Evolutionary conservation across 1,140 invertebrate species (phyloP).

Genomic region (Eriocheir sinensis): DNA sequence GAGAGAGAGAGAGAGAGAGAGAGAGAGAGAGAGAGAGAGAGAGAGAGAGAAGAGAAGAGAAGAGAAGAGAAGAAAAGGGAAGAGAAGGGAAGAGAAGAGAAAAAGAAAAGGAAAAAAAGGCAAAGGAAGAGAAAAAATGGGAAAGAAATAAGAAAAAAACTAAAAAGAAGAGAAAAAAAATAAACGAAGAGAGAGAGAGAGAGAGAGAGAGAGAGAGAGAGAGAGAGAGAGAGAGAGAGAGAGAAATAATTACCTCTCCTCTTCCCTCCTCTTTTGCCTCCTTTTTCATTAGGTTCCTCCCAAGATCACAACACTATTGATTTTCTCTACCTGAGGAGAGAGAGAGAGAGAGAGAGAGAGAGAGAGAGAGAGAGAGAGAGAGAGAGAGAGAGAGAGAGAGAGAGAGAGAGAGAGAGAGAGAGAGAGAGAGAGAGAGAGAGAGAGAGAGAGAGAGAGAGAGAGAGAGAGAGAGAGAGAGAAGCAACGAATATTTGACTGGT

Average conservation of each 20-base stretch:
- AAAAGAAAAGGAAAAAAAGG: background rate
- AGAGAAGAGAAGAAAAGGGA: background rate
- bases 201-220: too few relatives aligned
- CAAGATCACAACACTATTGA: conserved; percentile 30
- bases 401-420: background rate
- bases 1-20: too few relatives aligned
- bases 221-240: too few relatives aligned
- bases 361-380: conserved; percentile 50
- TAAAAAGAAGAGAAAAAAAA: too few relatives aligned
- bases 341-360: conserved; percentile 50
- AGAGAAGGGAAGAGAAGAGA: background rate
- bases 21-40: background rate
- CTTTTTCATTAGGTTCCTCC: background rate
- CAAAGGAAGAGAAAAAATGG: background rate
- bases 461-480: background rate
- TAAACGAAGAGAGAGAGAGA: too few relatives aligned
- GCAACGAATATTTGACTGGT: too few relatives aligned
- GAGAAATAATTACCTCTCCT: background rate
- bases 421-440: background rate
- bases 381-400: conserved; percentile 50
- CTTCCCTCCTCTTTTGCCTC: background rate
- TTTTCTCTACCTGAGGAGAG: background rate
- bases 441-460: background rate
- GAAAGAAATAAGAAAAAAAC: too few relatives aligned
- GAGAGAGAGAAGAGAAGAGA: background rate